phyloP scores from a whole-genome alignment of 2,113 vertebrate species.

The Otus sunia region DNA sequence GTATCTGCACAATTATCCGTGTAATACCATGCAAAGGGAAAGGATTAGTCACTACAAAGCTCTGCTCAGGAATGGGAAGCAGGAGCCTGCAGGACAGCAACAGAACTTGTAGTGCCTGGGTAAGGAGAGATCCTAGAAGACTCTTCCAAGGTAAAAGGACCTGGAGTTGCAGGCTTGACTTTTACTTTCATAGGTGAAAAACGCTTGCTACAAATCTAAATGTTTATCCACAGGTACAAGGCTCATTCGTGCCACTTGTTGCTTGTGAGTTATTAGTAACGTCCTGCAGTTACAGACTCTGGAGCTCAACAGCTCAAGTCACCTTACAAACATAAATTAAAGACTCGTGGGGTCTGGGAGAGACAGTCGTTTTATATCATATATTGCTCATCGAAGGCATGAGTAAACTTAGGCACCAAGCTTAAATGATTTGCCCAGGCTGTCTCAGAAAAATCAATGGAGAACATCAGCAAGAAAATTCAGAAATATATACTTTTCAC shows the following conservation, averaged over 20 bases:
- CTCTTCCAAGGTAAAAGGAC: neutral
- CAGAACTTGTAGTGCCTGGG: neutral
- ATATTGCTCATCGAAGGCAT: constrained; percentile 22
- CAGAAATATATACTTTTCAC: neutral
- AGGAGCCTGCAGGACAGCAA: neutral
- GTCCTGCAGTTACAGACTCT: neutral
- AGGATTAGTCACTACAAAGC: neutral
- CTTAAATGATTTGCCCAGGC: neutral
- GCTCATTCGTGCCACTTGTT: neutral
- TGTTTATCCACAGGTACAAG: neutral
- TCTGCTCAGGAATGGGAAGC: neutral
- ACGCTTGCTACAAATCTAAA: neutral
- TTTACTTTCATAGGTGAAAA: neutral
- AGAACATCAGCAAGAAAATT: neutral
- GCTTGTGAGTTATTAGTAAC: neutral
- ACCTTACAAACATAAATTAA: constrained; percentile 16
- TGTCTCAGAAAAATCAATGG: constrained; percentile 8
- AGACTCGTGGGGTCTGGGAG: neutral
- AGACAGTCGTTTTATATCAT: constrained; percentile 21
- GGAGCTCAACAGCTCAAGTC: neutral
- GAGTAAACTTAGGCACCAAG: constrained; percentile 7
- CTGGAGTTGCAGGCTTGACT: neutral
- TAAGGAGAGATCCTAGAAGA: neutral
- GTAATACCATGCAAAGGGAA: neutral
- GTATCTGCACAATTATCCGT: neutral